phyloP scores from a whole-genome alignment of 2,888 invertebrate genomes.

The Cosmia trapezina region DNA sequence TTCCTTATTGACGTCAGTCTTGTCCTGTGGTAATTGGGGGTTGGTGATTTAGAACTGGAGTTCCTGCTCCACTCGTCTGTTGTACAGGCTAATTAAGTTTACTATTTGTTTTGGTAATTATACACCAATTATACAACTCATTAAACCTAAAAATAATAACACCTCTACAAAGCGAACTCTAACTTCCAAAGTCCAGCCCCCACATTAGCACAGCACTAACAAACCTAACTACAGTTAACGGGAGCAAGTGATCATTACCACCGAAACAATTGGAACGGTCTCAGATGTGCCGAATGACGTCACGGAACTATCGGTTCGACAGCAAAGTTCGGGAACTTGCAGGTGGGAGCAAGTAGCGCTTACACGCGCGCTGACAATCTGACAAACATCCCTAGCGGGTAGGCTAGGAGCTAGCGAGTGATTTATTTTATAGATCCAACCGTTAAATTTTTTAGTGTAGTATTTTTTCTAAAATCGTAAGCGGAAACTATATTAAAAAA shows the following conservation, averaged over 20 bases:
- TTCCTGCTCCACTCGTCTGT: no score
- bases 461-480: neutral
- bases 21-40: no score
- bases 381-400: constrained; percentile 72
- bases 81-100: no score
- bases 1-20: no score
- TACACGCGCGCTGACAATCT: constrained; percentile 72
- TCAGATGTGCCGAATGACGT: constrained; percentile 62
- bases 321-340: constrained; percentile 59
- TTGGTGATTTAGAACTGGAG: no score
- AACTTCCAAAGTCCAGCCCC: constrained; percentile 15
- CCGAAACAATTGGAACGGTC: constrained; percentile 59
- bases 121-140: no score
- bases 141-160: constrained; percentile 6
- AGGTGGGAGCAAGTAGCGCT: constrained; percentile 64
- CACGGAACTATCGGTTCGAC: constrained; percentile 50
- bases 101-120: no score
- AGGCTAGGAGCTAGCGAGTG: constrained; percentile 55
- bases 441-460: neutral
- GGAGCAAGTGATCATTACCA: constrained; percentile 53
- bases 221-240: constrained; percentile 57
- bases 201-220: constrained; percentile 48
- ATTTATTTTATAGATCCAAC: neutral
- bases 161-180: neutral
- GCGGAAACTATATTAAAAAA: neutral